phyloP scores from a whole-genome alignment of 2,797 vertebrate species.

The Ptychadena robeensis region DNA sequence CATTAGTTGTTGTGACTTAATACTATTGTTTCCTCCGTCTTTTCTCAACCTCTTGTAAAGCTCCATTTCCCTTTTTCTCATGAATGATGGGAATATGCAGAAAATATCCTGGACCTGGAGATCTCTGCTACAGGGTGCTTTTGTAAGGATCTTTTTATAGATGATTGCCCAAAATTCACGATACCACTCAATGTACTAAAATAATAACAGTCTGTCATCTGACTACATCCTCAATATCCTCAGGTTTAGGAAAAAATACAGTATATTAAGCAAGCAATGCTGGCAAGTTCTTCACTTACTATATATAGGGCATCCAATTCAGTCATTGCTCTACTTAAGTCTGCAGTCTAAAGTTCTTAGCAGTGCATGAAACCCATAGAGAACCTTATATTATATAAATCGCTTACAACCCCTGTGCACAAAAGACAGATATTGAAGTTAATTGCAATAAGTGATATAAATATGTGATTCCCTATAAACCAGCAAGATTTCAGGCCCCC shows the following conservation, averaged over 20 bases:
- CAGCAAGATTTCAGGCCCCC: too few relatives aligned
- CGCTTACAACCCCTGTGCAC: too few relatives aligned
- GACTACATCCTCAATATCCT: too few relatives aligned
- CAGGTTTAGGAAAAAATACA: neutral
- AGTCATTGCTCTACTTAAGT: too few relatives aligned
- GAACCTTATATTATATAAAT: too few relatives aligned
- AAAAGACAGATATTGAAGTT: too few relatives aligned
- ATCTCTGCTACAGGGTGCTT: conserved; percentile 12
- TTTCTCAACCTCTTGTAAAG: conserved; percentile 74
- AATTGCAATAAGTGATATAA: too few relatives aligned
- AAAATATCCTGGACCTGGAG: conserved; percentile 48
- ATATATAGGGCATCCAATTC: neutral
- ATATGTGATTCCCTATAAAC: too few relatives aligned
- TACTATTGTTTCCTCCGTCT: conserved; percentile 75
- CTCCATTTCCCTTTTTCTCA: conserved; percentile 75
- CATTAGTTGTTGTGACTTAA: conserved; percentile 71
- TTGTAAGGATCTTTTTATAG: neutral
- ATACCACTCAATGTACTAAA: neutral
- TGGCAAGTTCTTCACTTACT: neutral
- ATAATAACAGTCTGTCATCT: neutral
- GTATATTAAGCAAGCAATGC: neutral
- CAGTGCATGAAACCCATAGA: too few relatives aligned
- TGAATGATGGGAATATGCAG: conserved; percentile 66
- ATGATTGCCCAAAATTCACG: neutral
- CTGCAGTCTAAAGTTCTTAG: neutral